Evolutionary conservation across 2,888 invertebrate genomes (phyloP), one percentile per base, ranked within the genome.

Genomic region (Creontiades dilutus): DNA sequence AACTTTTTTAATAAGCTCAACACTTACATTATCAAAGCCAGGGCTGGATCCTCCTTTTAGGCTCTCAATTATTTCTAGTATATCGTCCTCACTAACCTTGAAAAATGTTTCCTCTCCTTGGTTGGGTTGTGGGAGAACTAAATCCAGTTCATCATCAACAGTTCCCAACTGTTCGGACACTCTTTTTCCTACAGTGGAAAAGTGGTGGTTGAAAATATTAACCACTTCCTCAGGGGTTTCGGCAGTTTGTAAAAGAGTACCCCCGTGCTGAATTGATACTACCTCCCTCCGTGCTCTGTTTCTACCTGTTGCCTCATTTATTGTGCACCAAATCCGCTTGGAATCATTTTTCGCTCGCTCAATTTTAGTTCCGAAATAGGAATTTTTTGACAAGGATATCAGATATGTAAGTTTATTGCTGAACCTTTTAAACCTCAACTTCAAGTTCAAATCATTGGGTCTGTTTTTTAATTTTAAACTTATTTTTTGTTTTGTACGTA

Each of bases 161-260:
- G 46, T 12, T 19, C 81, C 78, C 47, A 48, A 48, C 81, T 81
- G 81, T 48, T 81, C 48, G 4, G 81, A 47, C 81, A 81, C 81
- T 81, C 48, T 81, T 19, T 23, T 81, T 7, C 81, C 48, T 12
- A 81, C 81, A 52, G 81, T 48, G 16, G 81, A 81, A 81, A 81
- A 81, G n/a, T 81, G 81, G 13, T 48, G 9, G 23, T 81, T 81
- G 23, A 81, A 81, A 46, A 81, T 81, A 23, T 81, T 81, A n/a
- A 13, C 81, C 81, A 81, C 81, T 47, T 81, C 81, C 11, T n/a
- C 48, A 3, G 48, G 48, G 19, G 13, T 81, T 81, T 81, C 81
- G 48, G 81, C 81, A 48, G 19, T 81, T n/a, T 14, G 48, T 7
- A 48, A 81, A 81, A 81, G 46, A 81, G 14, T 48, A 23, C 81